phyloP scores from a whole-genome alignment of 2,113 vertebrate genomes.

The Plecturocebus donacophilus region DNA sequence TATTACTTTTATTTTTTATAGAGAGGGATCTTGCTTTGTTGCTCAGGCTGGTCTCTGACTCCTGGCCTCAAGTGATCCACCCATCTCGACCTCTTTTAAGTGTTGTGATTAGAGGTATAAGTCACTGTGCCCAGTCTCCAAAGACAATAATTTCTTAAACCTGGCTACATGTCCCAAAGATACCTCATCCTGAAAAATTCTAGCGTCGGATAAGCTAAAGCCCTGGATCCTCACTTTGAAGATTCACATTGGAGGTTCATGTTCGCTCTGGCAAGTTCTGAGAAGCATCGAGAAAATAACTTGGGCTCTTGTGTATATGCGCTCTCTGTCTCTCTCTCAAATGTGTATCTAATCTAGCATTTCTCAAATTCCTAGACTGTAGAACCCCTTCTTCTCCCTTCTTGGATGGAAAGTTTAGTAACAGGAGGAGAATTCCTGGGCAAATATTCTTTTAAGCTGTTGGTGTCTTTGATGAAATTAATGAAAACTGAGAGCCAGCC shows the following conservation, averaged over 20 bases:
- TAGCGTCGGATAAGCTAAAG: not conserved
- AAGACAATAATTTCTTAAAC: not conserved
- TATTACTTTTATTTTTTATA: not conserved
- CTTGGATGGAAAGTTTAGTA: not conserved
- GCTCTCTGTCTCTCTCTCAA: too few species aligned
- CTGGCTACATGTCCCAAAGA: not conserved
- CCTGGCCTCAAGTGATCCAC: not conserved
- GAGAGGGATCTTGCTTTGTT: not conserved
- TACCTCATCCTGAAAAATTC: not conserved
- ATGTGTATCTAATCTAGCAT: not conserved
- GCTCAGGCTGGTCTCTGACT: not conserved
- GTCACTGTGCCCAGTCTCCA: not conserved
- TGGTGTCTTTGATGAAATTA: not conserved
- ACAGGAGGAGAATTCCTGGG: not conserved
- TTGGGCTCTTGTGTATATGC: fast-evolving
- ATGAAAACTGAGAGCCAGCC: not conserved
- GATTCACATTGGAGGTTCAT: not conserved
- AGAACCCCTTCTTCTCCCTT: not conserved
- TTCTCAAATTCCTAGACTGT: not conserved
- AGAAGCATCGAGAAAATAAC: not conserved
- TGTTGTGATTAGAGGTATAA: not conserved
- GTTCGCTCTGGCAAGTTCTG: not conserved
- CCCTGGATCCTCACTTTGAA: not conserved
- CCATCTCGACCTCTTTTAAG: not conserved
- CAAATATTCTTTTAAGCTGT: not conserved